Evolutionary conservation across 1,140 invertebrate genomes (phyloP), one percentile per base, ranked within the genome.

Genomic region (Ptiloglossa arizonensis): DNA sequence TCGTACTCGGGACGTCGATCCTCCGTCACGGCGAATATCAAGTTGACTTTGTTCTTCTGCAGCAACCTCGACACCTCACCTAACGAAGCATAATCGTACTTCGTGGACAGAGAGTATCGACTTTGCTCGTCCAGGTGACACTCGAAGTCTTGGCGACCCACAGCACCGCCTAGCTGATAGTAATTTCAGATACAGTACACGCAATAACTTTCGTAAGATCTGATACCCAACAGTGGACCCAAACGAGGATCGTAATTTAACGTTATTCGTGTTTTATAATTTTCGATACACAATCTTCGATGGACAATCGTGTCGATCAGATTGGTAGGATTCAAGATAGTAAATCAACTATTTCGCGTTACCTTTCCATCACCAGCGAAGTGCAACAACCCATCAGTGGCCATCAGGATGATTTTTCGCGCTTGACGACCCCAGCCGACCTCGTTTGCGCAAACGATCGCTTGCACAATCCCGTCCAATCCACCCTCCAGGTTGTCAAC

Each of bases 301-400:
- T n/a, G n/a, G n/a, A n/a, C n/a, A n/a, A n/a, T n/a, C n/a, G n/a
- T n/a, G n/a, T n/a, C 32, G 32, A 35, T 35, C 32, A 6, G 6
- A 6, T 35, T 4, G 32, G 32, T 35, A 35, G 32, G 32, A 35
- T 35, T 35, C 32, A 6, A 4, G 32, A 63, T 1, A 19, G 19
- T 38, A 5, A 8, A 17, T 22, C 17, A 9, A 19, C 13, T 2
- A 19, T 2, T 41, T 71, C 2, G 17, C 27, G 44, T 32, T 69
- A 91, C 89, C 82, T 93, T 94, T 71, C 95, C 95, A 82, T 95
- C 94, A 0, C 95, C 95, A 32, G 95, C 95, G 4, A 94, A 93
- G 80, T 96, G 95, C 85, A 95, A 90, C 2, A 93, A 87, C 0
- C 95, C 95, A 88, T 96, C 95, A 5, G 95, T 95, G 2, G 94